Percentiles rank a stretch among this genome's conserved stretches.
Evolutionary conservation across 2,797 vertebrate genomes (phyloP).

Genomic region (Betta splendens): DNA sequence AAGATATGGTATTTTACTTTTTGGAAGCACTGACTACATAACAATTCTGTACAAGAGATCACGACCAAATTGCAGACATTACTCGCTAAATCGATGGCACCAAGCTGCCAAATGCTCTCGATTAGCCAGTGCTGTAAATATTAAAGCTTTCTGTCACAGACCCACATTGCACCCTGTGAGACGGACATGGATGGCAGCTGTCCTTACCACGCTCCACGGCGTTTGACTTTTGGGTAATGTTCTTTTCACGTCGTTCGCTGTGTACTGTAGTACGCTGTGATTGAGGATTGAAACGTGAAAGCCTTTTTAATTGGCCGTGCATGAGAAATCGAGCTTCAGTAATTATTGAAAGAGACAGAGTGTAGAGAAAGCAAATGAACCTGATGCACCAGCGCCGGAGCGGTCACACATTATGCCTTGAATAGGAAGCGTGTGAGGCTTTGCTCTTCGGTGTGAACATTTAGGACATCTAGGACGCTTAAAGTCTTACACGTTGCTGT

Average conservation of each 20-base stretch:
- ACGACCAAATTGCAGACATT: neutral
- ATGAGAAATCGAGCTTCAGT: constrained; percentile 59
- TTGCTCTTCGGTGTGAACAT: constrained; percentile 40
- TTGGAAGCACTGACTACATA: no score
- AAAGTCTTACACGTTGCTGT: constrained; percentile 20
- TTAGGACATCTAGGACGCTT: constrained; percentile 38
- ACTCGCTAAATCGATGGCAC: constrained; percentile 43
- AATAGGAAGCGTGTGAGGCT: constrained; percentile 33
- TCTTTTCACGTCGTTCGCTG: constrained; percentile 49
- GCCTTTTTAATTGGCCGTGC: constrained; percentile 66
- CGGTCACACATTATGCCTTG: constrained; percentile 26
- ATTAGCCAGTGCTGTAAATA: constrained; percentile 49
- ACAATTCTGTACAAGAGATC: neutral
- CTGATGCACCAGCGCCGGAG: constrained; percentile 42
- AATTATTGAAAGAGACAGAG: constrained; percentile 66
- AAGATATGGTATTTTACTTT: no score
- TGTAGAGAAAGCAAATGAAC: constrained; percentile 55
- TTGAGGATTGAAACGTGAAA: constrained; percentile 51
- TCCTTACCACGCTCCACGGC: constrained; percentile 39
- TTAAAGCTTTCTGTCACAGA: constrained; percentile 41
- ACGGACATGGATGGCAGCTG: constrained; percentile 15
- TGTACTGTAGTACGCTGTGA: constrained; percentile 38
- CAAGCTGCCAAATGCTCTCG: constrained; percentile 29
- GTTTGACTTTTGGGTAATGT: constrained; percentile 50
- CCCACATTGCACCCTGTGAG: constrained; percentile 22